phyloP scores from a whole-genome alignment of 2,888 invertebrate genomes.

The Brassicogethes aeneus region DNA sequence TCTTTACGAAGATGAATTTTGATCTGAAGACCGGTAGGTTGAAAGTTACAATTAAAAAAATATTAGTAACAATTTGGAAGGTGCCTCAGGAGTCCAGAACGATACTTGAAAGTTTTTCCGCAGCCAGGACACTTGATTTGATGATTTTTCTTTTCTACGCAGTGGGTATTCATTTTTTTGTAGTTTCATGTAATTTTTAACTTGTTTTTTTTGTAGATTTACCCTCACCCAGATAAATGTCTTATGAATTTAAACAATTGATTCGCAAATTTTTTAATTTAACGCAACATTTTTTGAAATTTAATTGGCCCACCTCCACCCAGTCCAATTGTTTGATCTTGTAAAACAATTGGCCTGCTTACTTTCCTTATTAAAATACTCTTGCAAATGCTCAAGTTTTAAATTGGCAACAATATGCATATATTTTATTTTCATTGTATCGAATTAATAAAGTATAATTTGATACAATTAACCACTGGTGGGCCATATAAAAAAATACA shows the following conservation, averaged over 20 bases:
- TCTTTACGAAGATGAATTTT: no score
- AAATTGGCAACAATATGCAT: neutral
- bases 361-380: conserved; percentile 15
- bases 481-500: conserved; percentile 5
- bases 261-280: no score
- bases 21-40: no score
- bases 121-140: conserved; percentile 31
- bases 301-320: conserved; percentile 32
- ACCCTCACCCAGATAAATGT: no score
- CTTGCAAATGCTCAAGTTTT: neutral
- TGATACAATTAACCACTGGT: neutral
- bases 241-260: no score
- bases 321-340: conserved; percentile 27
- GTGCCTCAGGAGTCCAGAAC: conserved; percentile 37
- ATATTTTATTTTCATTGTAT: neutral
- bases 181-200: no score
- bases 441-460: neutral
- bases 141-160: neutral
- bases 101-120: conserved; percentile 38
- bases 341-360: conserved; percentile 29
- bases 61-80: conserved; percentile 34
- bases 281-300: neutral
- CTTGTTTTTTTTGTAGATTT: no score
- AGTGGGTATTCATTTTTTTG: no score
- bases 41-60: no score